These are phyloP conservation scores for Mastigias papua DNA, from an alignment of 30 jellyfish, hydroid and myxozoan genomes.

Conservation along the genomic window DNA sequence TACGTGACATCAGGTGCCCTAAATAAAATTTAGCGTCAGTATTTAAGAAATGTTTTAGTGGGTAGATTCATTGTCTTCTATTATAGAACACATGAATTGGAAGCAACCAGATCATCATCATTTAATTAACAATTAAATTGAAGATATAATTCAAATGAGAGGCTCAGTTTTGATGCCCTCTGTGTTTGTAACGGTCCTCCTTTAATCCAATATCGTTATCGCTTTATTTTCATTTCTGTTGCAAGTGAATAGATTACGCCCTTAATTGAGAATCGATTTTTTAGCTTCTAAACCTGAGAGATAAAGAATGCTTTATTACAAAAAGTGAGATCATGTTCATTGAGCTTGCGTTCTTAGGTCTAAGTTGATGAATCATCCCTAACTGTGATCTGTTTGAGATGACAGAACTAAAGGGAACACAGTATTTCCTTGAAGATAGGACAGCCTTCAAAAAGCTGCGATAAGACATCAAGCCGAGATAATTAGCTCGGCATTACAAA, in stretches of 20 bases:
- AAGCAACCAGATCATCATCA: conserved; percentile 9
- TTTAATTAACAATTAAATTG: not conserved
- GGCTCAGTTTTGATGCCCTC: not conserved
- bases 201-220: not conserved
- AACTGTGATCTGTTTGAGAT: too few species aligned
- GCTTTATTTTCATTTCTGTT: not conserved
- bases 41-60: not conserved
- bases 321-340: too few species aligned
- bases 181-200: not conserved
- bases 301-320: not conserved
- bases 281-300: not conserved
- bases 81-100: not conserved
- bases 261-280: not conserved
- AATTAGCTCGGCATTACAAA: too few species aligned
- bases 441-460: too few species aligned
- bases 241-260: not conserved
- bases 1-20: too few species aligned
- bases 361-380: too few species aligned
- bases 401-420: too few species aligned
- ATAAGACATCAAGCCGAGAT: too few species aligned
- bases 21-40: not conserved
- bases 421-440: too few species aligned
- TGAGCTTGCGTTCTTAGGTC: too few species aligned
- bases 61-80: not conserved
- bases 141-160: not conserved